phyloP scores from a whole-genome alignment of 2,797 vertebrate genomes.

The Lophotriccus pileatus region DNA sequence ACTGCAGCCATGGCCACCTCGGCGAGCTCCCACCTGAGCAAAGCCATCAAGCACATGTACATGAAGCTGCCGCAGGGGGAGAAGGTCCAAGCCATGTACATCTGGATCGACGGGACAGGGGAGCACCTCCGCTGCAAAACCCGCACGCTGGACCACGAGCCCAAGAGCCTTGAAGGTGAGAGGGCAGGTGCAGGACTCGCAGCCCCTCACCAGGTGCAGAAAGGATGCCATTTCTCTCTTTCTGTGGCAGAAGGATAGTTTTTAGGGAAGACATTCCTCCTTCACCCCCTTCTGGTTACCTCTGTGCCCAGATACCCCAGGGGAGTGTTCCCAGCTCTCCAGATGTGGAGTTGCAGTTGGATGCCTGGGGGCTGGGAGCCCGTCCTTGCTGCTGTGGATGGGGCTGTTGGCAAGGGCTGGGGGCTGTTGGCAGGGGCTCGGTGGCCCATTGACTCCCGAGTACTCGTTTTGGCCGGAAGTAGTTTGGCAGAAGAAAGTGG shows the following conservation, averaged over 20 bases:
- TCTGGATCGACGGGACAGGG: constrained; percentile 96
- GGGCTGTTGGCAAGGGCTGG: constrained; percentile 35
- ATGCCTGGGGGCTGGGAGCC: not conserved
- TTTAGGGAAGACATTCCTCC: not conserved
- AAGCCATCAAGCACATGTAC: constrained; percentile 92
- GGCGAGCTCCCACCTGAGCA: constrained; percentile 89
- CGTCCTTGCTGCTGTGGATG: not conserved
- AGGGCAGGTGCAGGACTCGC: not conserved
- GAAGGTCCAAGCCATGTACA: constrained; percentile 93
- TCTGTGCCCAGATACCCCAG: not conserved
- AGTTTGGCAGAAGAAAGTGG: constrained; percentile 55
- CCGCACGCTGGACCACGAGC: constrained; percentile 89
- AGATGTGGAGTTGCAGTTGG: not conserved
- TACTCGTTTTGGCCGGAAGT: constrained; percentile 39
- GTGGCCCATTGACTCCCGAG: constrained; percentile 8
- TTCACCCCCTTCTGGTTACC: not conserved
- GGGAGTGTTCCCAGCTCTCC: not conserved
- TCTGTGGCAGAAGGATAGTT: not conserved
- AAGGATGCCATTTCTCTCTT: not conserved
- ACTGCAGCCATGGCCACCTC: constrained; percentile 87
- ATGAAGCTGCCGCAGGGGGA: constrained; percentile 93
- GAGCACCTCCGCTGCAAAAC: constrained; percentile 96
- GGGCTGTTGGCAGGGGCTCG: constrained; percentile 22
- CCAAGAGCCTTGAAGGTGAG: constrained; percentile 92
- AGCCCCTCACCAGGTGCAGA: not conserved